These are phyloP conservation scores for Pedetes capensis DNA, from an alignment of 2,113 vertebrate species.

Conservation along the genomic window DNA sequence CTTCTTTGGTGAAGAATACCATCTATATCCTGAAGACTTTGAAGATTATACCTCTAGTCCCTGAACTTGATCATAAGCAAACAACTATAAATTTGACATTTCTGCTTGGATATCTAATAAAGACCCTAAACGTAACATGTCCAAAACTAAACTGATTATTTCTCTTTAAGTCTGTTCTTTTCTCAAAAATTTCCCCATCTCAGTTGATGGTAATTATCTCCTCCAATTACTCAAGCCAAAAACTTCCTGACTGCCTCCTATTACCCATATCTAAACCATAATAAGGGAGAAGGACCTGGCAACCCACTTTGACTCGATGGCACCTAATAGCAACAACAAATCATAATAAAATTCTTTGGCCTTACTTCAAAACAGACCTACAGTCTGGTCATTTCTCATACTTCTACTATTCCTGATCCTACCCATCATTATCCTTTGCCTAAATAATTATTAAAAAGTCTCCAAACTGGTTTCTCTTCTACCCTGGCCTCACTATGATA, in stretches of 20 bases:
- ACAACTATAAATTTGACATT: background rate
- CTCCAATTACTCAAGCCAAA: background rate
- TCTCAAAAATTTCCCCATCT: background rate
- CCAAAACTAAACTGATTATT: background rate
- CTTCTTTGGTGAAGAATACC: background rate
- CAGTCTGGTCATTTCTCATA: background rate
- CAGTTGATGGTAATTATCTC: background rate
- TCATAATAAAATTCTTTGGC: background rate
- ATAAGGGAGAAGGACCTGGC: too few relatives aligned
- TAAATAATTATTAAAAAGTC: background rate
- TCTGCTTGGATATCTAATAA: background rate
- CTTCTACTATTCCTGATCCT: background rate
- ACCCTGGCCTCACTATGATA: background rate
- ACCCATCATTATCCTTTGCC: background rate
- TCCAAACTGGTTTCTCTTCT: background rate
- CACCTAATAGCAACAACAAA: too few relatives aligned
- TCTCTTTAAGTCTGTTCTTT: background rate
- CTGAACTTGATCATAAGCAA: background rate
- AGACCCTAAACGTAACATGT: background rate
- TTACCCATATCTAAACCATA: background rate
- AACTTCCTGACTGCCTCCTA: background rate
- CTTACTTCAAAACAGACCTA: background rate
- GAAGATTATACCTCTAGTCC: background rate
- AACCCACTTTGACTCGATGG: too few relatives aligned
- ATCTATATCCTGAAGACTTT: background rate